Percentiles rank a stretch among this genome's conserved stretches.
Evolutionary conservation across 2,888 invertebrate species (phyloP).

Genomic region (Ichneumoninae sp.): DNA sequence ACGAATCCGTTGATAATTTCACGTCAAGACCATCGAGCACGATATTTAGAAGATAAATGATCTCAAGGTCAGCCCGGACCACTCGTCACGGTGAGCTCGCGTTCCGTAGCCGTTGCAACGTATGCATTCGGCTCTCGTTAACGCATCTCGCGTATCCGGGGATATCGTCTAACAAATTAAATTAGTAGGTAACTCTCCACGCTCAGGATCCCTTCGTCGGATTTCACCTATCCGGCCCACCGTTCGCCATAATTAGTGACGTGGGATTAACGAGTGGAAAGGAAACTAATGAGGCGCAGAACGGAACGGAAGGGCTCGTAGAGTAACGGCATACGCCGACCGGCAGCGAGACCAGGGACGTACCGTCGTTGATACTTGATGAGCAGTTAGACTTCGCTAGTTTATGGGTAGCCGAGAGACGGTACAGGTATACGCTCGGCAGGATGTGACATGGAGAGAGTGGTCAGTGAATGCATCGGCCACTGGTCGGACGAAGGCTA

Average conservation of each 20-base stretch:
- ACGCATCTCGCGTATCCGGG: conserved; percentile 14
- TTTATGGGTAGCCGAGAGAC: neutral
- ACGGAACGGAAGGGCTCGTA: conserved; percentile 10
- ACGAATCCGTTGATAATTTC: no score
- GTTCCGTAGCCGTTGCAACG: neutral
- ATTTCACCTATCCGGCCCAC: conserved; percentile 24
- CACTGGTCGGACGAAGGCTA: conserved; percentile 47
- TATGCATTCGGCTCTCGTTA: neutral
- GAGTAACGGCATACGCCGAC: neutral
- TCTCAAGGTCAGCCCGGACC: neutral
- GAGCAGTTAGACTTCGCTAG: conserved; percentile 30
- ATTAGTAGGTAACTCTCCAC: neutral
- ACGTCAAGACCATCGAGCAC: neutral
- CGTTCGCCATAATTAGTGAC: conserved; percentile 42
- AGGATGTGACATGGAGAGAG: neutral
- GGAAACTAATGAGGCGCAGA: conserved; percentile 46
- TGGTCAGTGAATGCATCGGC: conserved; percentile 47
- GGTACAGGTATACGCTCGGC: neutral
- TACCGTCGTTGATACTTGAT: conserved; percentile 19
- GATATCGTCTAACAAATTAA: conserved; percentile 43
- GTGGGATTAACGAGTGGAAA: conserved; percentile 51
- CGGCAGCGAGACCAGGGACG: neutral
- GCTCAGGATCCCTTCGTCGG: conserved; percentile 30
- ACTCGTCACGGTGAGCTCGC: neutral
- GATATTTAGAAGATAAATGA: neutral